A percentile compares a stretch with the other conserved stretches of the same genome.
phyloP scores from a whole-genome alignment of 2,113 vertebrate species.

The Hippocampus comes region DNA sequence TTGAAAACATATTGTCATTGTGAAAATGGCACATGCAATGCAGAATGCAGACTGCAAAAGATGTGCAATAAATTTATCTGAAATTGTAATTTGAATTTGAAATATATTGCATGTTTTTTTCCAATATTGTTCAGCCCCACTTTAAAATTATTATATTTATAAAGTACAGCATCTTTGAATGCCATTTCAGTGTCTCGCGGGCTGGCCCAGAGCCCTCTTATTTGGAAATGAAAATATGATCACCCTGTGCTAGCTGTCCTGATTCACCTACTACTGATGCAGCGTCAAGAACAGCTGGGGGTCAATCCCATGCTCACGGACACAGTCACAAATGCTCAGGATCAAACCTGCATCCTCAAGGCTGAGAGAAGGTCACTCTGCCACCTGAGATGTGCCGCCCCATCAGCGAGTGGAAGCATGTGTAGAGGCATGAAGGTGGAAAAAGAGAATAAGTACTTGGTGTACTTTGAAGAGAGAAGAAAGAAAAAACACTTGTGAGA shows the following conservation, averaged over 20 bases:
- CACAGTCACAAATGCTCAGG: not conserved
- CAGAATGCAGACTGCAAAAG: too few species aligned
- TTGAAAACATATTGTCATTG: too few species aligned
- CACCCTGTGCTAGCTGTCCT: not conserved
- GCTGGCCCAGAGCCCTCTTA: too few species aligned
- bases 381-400: not conserved
- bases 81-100: too few species aligned
- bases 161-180: too few species aligned
- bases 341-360: not conserved
- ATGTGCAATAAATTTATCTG: too few species aligned
- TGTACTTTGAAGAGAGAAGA: conserved; percentile 6
- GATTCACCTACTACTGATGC: not conserved
- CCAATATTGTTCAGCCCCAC: too few species aligned
- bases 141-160: too few species aligned
- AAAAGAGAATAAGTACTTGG: not conserved
- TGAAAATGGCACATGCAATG: too few species aligned
- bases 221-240: too few species aligned
- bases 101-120: too few species aligned
- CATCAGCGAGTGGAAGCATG: not conserved
- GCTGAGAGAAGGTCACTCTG: not conserved
- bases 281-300: not conserved
- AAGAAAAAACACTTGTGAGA: not conserved
- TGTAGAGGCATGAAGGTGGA: not conserved
- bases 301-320: not conserved
- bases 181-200: too few species aligned